Percentiles rank a stretch among this genome's conserved stretches.
Conservation (phyloP, 2,888 invertebrate genomes). For the Sinopyrophorus schimmeli region DNA sequence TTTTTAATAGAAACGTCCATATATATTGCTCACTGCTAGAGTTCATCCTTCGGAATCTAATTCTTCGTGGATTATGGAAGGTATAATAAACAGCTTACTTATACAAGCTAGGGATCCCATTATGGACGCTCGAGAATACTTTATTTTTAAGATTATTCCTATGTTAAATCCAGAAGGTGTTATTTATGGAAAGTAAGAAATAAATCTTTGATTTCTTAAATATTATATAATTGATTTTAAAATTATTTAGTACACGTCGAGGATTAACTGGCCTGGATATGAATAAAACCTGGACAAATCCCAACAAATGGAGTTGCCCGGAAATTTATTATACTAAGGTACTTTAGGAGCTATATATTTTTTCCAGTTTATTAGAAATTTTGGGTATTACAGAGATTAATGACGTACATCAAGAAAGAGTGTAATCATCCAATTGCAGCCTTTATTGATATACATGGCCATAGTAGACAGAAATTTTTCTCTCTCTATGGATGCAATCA, state of each 20-base stretch:
- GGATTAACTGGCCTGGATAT: conserved; percentile 83
- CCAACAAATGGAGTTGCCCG: conserved; percentile 74
- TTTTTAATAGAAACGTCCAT: conserved; percentile 62
- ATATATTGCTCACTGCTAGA: conserved; percentile 74
- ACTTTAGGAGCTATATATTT: too few relatives aligned
- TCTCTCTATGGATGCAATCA: conserved; percentile 83
- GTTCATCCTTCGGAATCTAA: conserved; percentile 91
- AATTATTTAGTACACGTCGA: conserved; percentile 78
- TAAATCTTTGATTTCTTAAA: too few relatives aligned
- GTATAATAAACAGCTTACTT: conserved; percentile 69
- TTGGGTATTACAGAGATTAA: conserved; percentile 39
- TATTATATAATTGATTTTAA: too few relatives aligned
- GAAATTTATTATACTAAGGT: conserved; percentile 83
- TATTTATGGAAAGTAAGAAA: conserved; percentile 83
- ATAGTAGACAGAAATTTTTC: conserved; percentile 82
- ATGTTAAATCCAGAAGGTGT: conserved; percentile 91
- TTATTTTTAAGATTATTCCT: conserved; percentile 83
- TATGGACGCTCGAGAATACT: conserved; percentile 63
- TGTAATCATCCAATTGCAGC: conserved; percentile 35
- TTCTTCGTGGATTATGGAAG: conserved; percentile 88
- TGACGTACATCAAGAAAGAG: conserved; percentile 35
- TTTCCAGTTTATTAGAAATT: too few relatives aligned
- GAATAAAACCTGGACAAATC: conserved; percentile 82
- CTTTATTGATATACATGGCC: conserved; percentile 80
- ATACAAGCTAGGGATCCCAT: conserved; percentile 61